These are phyloP conservation scores for Tiliqua scincoides DNA, from an alignment of 2,113 vertebrate genomes.

Conservation along the genomic window DNA sequence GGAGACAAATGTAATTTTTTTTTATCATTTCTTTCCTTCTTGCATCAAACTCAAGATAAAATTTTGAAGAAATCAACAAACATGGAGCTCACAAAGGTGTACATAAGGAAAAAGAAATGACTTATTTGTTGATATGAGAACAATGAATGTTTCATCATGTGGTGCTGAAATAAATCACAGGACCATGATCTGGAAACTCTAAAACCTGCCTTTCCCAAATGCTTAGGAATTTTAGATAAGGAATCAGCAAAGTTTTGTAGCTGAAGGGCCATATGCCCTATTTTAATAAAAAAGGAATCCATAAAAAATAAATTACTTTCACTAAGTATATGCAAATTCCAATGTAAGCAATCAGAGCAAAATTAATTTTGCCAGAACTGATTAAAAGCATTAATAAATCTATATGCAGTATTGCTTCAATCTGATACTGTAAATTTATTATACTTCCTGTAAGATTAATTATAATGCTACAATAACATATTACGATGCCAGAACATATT, in stretches of 20 bases:
- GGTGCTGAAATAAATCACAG: conserved; percentile 71
- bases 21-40: conserved; percentile 67
- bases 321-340: conserved; percentile 99
- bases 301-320: conserved; percentile 98
- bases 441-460: conserved; percentile 99
- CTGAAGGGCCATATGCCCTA: conserved; percentile 86
- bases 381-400: conserved; percentile 99
- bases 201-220: conserved; percentile 57
- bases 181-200: conserved; percentile 61
- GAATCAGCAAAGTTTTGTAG: conserved; percentile 85
- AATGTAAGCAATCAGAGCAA: conserved; percentile 99
- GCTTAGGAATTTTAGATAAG: conserved; percentile 76
- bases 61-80: conserved; percentile 57
- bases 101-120: conserved; percentile 54
- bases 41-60: conserved; percentile 62
- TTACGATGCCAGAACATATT: conserved; percentile 97
- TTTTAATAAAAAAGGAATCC: conserved; percentile 97
- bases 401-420: conserved; percentile 98
- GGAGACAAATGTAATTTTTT: conserved; percentile 67
- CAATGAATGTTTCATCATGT: conserved; percentile 52
- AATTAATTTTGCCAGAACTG: conserved; percentile 99
- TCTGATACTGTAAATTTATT: conserved; percentile 99
- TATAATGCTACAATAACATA: conserved; percentile 98
- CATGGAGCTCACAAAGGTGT: conserved; percentile 53
- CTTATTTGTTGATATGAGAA: conserved; percentile 56